These are phyloP conservation scores for Tetrax tetrax DNA, from an alignment of 2,113 vertebrate species.

Conservation along the genomic window DNA sequence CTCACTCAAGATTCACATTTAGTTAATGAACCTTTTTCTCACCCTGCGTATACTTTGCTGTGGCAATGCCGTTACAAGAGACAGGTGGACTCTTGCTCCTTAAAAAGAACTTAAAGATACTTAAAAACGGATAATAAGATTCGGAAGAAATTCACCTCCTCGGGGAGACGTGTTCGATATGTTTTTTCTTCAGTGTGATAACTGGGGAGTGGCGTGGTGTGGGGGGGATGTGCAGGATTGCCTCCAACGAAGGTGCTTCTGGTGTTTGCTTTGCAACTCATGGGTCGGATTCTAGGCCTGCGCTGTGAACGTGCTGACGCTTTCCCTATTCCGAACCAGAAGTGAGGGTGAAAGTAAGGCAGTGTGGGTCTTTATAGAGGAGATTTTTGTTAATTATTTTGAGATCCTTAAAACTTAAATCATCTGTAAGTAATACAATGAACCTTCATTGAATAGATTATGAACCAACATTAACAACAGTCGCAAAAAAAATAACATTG, in stretches of 20 bases:
- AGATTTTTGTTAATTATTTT: neutral
- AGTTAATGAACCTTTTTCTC: neutral
- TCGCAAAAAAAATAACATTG: neutral
- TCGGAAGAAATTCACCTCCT: neutral
- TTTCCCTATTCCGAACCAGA: neutral
- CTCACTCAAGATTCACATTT: neutral
- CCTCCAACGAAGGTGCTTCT: neutral
- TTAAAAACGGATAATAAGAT: neutral
- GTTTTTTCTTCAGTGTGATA: neutral
- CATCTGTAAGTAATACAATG: neutral
- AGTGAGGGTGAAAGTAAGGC: neutral
- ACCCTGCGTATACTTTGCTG: neutral
- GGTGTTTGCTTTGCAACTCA: neutral
- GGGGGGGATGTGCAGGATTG: neutral
- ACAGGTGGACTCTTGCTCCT: neutral
- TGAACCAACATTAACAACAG: neutral
- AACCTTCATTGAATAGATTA: neutral
- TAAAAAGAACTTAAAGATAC: neutral
- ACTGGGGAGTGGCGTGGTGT: accelerated
- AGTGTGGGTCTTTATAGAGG: neutral
- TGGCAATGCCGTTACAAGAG: neutral
- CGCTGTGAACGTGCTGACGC: neutral
- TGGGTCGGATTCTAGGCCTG: neutral
- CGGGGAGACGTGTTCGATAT: neutral
- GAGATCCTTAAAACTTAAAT: neutral